Base-by-base conservation (phyloP, 2,113 vertebrate species). In the Reinhardtius hippoglossoides region DNA sequence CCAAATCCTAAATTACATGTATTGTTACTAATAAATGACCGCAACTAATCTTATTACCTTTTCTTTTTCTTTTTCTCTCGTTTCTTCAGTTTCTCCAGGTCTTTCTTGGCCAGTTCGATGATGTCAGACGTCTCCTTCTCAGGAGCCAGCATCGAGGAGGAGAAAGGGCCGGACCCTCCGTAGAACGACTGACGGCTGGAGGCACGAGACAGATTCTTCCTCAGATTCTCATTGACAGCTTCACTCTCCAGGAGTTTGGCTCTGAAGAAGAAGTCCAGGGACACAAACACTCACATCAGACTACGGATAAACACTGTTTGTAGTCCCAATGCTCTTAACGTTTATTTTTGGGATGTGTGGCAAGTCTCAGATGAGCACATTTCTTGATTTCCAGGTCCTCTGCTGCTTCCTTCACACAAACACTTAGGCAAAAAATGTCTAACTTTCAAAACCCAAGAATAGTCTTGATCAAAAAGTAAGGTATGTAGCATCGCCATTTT, bases 241-340 rank as follows among this genome's bases (percentile, higher is more conserved):
- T 99, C 98, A 40, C 98, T 99, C 94, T 99, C 98, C 83, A 99
- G 80, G 58, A 99, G 92, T 86, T 98, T 99, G 66, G 97, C 96
- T 89, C 98, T 99, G 88, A 48, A 63, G 72, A 73, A 35, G 44
- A 44, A 63, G 64, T 21, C 67, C 26, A 71, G 13, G 4, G 40
- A 64, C 20, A 27, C 1, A n/a, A 2, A 62, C 14, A 13, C n/a
- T 42, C 37, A 40, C 35, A 67, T 67, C 27, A 71, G 67, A 48
- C 16, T 18, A 40, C 9, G 9, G 37, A 40, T 40, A 40, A 9
- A 40, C 40, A 42, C 40, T 13, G 40, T 37, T 37, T 9, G 35
- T 3, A 42, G 40, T 42, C 10, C 10, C 2, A 13, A 42, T 13
- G 40, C 40, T 42, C 40, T 42, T 12, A 31, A 7, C 6, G 31